These are phyloP conservation scores for Spinus olivaceus DNA, from an alignment of 2,797 vertebrate species.

Conservation along the genomic window DNA sequence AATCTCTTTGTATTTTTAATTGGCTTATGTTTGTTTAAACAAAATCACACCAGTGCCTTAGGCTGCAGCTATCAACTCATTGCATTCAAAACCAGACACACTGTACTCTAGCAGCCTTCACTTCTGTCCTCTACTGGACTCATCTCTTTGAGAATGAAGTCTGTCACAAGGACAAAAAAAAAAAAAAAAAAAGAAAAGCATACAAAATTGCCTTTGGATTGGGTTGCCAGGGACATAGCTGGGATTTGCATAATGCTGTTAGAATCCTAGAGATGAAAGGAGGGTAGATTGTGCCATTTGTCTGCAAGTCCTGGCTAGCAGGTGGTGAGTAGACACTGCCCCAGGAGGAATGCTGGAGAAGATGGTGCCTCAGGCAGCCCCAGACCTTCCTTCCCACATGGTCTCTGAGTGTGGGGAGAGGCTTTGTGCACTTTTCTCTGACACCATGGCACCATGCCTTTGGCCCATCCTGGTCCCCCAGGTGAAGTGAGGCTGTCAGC, in stretches of 20 bases:
- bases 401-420: not conserved
- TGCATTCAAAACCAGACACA: constrained; percentile 41
- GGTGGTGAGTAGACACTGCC: not conserved
- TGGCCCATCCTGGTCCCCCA: accelerated
- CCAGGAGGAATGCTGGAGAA: not conserved
- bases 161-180: constrained; percentile 2
- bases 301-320: not conserved
- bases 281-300: constrained; percentile 22
- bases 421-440: not conserved
- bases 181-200: not conserved
- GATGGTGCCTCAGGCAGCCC: not conserved
- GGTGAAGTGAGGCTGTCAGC: not conserved
- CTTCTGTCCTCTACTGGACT: constrained; percentile 40
- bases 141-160: constrained; percentile 48
- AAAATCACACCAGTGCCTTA: constrained; percentile 63
- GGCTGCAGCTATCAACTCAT: constrained; percentile 10
- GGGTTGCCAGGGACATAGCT: constrained; percentile 28
- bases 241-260: constrained; percentile 60
- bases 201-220: constrained; percentile 52
- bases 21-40: constrained; percentile 73
- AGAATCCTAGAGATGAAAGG: constrained; percentile 48
- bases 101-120: not conserved
- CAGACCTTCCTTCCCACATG: not conserved
- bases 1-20: constrained; percentile 72
- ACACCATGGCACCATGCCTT: not conserved